Base-by-base conservation (phyloP, 1,140 invertebrate species). In the Lepidotrigona ventralis region DNA sequence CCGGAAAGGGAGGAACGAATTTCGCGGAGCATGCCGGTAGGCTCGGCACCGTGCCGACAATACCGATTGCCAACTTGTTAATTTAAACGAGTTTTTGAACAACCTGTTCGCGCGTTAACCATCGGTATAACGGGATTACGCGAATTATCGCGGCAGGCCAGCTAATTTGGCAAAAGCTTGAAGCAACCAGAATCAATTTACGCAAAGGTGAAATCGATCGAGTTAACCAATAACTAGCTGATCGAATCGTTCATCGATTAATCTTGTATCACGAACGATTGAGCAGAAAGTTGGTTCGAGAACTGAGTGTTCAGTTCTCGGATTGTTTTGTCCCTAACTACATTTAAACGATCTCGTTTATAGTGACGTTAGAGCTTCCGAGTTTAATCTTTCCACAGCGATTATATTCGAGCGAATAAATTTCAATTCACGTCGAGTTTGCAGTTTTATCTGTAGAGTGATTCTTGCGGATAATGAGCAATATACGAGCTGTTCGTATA, bases 1-100 rank as follows among this genome's bases (percentile, higher is more conserved):
- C 29, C 29, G 51, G 19, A 63, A 60, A 29, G 23, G 73, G 56
- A 72, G n/a, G 69, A 80, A 80, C 64, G 63, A 72, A 80, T 81
- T 46, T 64, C 46, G 26, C 56, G 46, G 5, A 19, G 8, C 17
- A 26, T 8, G 3, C n/a, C 33, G 17, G 29, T 68, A 70, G 54
- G 63, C n/a, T n/a, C 17, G 77, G 15, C 9, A 15, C 12, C 60
- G 58, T n/a, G 39, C 39, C 39, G 39, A 15, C 15, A 5, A 63
- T 17, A 2, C 8, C 33, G 39, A 26, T 46, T 33, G 39, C 11
- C 29, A 23, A 26, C 29, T 66, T 29, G 60, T 29, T 75, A 56
- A 81, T 75, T 53, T 56, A 68, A 66, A 68, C 29, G 79, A 51
- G 71, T 12, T 68, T 46, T 75, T 23, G n/a, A 56, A 54, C 79